A percentile compares a stretch with the other conserved stretches of the same genome.
Conservation (phyloP, 2,113 vertebrate genomes). For the Ceratotherium simum region DNA sequence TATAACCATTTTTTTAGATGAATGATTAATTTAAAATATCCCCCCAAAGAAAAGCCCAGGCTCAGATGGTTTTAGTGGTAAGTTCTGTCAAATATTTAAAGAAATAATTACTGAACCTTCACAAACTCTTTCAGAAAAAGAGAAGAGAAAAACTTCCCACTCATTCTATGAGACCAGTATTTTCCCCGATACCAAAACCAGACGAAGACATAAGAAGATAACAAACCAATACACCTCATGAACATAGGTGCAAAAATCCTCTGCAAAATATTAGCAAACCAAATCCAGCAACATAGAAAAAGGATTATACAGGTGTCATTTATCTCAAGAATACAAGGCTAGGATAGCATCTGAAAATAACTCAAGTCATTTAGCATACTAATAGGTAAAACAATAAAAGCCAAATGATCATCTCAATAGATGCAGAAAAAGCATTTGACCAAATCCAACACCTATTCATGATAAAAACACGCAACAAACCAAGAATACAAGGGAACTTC, state of each 20-base stretch:
- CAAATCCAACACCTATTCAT: not conserved
- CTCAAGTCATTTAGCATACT: too few relatives aligned
- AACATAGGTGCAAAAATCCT: not conserved
- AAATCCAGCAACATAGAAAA: not conserved
- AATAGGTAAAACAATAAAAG: not conserved
- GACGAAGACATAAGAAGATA: not conserved
- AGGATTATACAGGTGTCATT: not conserved
- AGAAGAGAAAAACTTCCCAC: not conserved
- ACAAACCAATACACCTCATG: not conserved
- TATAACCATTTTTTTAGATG: not conserved
- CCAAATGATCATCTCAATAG: accelerated
- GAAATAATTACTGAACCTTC: not conserved
- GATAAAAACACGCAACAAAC: not conserved
- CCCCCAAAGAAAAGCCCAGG: not conserved
- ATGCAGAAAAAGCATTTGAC: not conserved
- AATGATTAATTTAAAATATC: not conserved
- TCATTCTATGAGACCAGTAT: not conserved
- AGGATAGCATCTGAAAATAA: not conserved
- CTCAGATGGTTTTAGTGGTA: not conserved
- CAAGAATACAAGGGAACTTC: not conserved
- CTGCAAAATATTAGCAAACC: not conserved
- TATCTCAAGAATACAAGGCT: not conserved
- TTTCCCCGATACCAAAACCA: not conserved
- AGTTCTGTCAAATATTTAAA: not conserved
- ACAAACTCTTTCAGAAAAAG: not conserved